These are phyloP conservation scores for Albula goreensis DNA, from an alignment of 2,113 vertebrate genomes.

Conservation along the genomic window DNA sequence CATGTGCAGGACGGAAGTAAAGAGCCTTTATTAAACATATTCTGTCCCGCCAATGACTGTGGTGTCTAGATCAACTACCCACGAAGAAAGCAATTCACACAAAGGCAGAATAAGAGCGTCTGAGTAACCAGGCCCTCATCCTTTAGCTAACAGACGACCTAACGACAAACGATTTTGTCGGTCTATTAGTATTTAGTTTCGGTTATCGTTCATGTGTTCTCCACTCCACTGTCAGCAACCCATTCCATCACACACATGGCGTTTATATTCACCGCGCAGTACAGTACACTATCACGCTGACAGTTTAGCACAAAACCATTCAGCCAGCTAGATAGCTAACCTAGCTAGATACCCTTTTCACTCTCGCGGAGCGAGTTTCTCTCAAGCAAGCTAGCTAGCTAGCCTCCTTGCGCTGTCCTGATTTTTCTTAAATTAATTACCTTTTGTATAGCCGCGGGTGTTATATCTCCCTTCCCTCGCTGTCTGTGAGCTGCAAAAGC, in stretches of 20 bases:
- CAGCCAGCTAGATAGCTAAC: constrained; percentile 11
- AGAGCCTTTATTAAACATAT: not conserved
- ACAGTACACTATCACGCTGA: constrained; percentile 21
- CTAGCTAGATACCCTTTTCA: not conserved
- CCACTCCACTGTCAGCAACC: not conserved
- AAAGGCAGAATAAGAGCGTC: constrained; percentile 20
- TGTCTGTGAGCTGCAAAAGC: constrained; percentile 93
- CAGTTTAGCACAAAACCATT: constrained; percentile 44
- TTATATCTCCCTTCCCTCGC: constrained; percentile 94
- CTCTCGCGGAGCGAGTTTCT: not conserved
- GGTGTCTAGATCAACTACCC: not conserved
- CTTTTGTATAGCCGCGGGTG: constrained; percentile 96
- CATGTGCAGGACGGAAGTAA: not conserved
- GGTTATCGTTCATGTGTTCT: not conserved
- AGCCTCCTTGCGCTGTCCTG: constrained; percentile 53
- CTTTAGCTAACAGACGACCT: not conserved
- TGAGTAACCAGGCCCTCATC: constrained; percentile 18
- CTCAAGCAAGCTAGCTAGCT: constrained; percentile 25
- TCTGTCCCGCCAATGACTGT: not conserved
- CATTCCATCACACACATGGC: not conserved
- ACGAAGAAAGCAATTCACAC: not conserved
- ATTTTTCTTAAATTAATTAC: constrained; percentile 68
- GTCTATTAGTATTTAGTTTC: not conserved
- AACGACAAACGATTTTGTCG: no score
- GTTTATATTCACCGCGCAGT: constrained; percentile 21